Conservation (phyloP, 2,113 vertebrate genomes). For the Podiceps cristatus region DNA sequence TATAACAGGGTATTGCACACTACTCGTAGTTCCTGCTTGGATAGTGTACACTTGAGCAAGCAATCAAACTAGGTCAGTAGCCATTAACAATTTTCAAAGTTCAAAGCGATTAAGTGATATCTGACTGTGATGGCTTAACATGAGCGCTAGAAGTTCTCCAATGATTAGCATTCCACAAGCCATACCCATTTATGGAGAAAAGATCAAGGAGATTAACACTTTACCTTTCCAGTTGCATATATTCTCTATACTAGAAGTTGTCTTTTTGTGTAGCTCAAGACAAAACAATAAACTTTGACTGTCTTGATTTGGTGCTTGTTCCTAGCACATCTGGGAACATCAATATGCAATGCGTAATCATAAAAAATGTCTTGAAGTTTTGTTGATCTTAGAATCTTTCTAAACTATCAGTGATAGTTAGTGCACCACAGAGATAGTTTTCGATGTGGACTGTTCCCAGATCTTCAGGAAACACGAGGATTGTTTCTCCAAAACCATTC, state of each 20-base stretch:
- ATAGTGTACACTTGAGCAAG: not conserved
- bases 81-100: not conserved
- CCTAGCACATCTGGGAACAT: not conserved
- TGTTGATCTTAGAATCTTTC: constrained; percentile 4
- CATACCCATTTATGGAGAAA: not conserved
- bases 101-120: not conserved
- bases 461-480: not conserved
- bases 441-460: not conserved
- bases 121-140: not conserved
- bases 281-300: not conserved
- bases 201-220: not conserved
- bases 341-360: not conserved
- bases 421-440: not conserved
- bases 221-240: not conserved
- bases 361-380: not conserved
- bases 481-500: not conserved
- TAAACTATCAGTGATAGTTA: not conserved
- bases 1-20: not conserved
- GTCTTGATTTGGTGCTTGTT: not conserved
- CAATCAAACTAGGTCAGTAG: not conserved
- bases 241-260: not conserved
- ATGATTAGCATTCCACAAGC: not conserved
- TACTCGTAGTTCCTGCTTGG: not conserved
- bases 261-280: not conserved
- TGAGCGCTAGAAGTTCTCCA: not conserved